Base-by-base conservation (phyloP, 2,113 vertebrate species). In the Dendropsophus ebraccatus region DNA sequence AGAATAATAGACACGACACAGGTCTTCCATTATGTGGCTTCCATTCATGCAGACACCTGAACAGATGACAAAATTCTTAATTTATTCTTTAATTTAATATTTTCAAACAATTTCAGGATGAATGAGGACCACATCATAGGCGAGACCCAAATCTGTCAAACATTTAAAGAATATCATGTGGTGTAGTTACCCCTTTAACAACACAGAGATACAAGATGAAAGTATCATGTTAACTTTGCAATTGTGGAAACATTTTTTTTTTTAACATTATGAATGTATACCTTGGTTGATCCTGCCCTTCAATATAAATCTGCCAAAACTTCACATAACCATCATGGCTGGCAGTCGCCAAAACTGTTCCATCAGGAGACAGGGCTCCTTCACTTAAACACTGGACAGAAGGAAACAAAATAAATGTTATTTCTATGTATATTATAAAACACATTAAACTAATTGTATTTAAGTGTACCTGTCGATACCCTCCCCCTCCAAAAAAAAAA, bases 231-330 rank as follows among this genome's bases (percentile, higher is more conserved):
- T 58, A 58, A 23, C 4, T n/a, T 23, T 21, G 30, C n/a, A 65
- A 65, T 69, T 32, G 3, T 19, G 19, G 1, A 56, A 75, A 56
- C 83, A 67, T 25, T 5, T 41, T 41, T 67, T 81, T 2, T 5
- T 60, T 76, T 14, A 16, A 75, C 4, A 12, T 76, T 30, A 76
- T 23, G 16, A 52, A 35, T 21, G 19, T 21, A 25, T 93, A 99
- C 98, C 98, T 97, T 30, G 98, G 97, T 60, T 97, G 96, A 54
- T 99, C 97, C 85, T 97, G 97, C 1, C 93, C 98, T 80, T 99
- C 98, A 56, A 98, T 97, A 88, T 99, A 99, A 85, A 99, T 98
- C 93, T 99, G 98, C 98, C 98, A 99, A 92, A 99, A 99, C 91
- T 99, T 99, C 83, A 99, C 96, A 88, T 94, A 97, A 73, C 98